Conservation (phyloP, 2,113 vertebrate genomes). For the Mus spicilegus region DNA sequence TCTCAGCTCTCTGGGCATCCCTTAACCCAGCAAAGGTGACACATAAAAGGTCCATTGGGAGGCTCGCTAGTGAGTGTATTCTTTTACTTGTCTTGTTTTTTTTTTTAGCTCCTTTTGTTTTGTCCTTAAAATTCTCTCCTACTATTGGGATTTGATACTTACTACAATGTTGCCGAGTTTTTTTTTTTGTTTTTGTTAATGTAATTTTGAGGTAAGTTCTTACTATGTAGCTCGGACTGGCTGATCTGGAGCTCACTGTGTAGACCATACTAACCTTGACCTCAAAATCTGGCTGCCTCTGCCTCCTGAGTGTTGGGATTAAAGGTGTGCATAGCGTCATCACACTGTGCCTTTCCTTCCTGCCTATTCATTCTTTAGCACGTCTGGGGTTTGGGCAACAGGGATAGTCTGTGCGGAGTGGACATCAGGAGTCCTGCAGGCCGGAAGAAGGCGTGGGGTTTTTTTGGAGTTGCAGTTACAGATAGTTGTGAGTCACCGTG, state of each 20-base stretch:
- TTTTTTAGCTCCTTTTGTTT: conserved; percentile 17
- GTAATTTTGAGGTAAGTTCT: not conserved
- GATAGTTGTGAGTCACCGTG: not conserved
- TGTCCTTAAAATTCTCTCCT: not conserved
- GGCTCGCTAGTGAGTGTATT: not conserved
- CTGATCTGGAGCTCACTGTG: not conserved
- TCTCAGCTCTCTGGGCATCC: not conserved
- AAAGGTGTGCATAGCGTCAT: fast-evolving
- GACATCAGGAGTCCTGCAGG: not conserved
- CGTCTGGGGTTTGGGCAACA: not conserved
- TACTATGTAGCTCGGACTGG: not conserved
- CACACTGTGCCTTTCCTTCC: not conserved
- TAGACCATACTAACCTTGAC: not conserved
- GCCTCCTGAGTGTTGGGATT: not conserved
- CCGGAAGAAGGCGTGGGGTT: not conserved
- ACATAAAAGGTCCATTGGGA: not conserved
- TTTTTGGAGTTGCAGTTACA: not conserved
- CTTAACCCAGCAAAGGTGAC: not conserved
- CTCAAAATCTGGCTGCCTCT: not conserved
- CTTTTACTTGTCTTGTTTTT: not conserved
- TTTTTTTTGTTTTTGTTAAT: not conserved
- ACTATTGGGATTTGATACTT: conserved; percentile 8
- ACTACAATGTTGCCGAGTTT: not conserved
- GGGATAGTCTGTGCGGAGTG: not conserved
- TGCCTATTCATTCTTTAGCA: not conserved